These are phyloP conservation scores for Heliconius hewitsoni DNA, from an alignment of 1,140 invertebrate species.

Conservation along the genomic window DNA sequence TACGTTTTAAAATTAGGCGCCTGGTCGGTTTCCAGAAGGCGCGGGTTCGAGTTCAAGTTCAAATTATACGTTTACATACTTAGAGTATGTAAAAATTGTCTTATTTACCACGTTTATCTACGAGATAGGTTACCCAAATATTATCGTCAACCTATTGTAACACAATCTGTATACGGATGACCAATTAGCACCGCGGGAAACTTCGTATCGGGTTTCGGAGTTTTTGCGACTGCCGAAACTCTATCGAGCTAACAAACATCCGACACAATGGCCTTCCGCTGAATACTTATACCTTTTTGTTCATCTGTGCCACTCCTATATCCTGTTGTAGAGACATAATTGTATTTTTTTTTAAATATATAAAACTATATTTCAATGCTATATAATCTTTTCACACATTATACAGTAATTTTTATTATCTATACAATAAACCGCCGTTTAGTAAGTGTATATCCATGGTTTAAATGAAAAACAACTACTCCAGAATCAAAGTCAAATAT, in stretches of 20 bases:
- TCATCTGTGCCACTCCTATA: conserved; percentile 32
- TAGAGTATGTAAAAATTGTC: no score
- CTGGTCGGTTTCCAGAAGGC: no score
- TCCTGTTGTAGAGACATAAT: conserved; percentile 13
- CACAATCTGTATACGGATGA: conserved; percentile 53
- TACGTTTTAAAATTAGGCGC: no score
- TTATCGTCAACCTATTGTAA: conserved; percentile 51
- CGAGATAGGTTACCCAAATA: neutral
- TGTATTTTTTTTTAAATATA: neutral
- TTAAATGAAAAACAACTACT: neutral
- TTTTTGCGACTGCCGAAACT: conserved; percentile 55
- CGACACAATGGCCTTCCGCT: conserved; percentile 44
- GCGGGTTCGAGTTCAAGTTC: no score
- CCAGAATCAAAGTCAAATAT: neutral
- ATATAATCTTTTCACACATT: no score
- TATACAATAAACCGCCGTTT: no score
- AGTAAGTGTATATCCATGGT: no score
- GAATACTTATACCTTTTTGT: conserved; percentile 32
- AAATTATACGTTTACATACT: no score
- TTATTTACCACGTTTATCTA: neutral
- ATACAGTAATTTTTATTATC: no score
- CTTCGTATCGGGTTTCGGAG: conserved; percentile 55
- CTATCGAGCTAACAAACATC: conserved; percentile 41
- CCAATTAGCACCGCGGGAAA: conserved; percentile 67
- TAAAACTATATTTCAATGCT: neutral